Percentiles rank a stretch among this genome's conserved stretches.
phyloP scores from a whole-genome alignment of 2,888 invertebrate species.

The Acanthosepion lycidas region DNA sequence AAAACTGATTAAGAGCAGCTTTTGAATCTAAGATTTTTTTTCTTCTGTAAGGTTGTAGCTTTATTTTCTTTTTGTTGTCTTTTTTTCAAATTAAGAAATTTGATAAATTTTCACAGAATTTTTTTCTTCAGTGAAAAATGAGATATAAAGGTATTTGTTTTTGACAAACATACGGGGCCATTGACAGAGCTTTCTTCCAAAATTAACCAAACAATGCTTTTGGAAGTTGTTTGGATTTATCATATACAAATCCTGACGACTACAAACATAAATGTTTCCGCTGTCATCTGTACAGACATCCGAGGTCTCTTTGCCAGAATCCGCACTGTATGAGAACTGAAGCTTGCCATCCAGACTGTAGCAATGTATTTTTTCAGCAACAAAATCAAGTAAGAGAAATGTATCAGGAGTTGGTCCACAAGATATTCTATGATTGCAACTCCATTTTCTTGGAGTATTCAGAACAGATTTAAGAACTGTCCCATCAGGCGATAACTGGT shows the following conservation, averaged over 20 bases:
- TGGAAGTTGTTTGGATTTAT: neutral
- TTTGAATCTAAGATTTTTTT: no score
- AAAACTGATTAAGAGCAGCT: no score
- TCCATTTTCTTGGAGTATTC: neutral
- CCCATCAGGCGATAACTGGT: neutral
- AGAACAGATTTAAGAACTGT: neutral
- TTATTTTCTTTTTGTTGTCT: no score
- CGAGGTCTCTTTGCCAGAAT: neutral
- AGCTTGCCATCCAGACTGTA: neutral
- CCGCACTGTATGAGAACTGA: neutral
- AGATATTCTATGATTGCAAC: neutral
- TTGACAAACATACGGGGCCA: neutral
- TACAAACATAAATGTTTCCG: neutral
- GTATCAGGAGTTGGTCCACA: neutral
- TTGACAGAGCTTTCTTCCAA: neutral
- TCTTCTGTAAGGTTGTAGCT: no score
- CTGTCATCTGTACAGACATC: neutral
- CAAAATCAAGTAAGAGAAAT: neutral
- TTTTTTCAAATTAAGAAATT: neutral
- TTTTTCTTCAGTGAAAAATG: neutral
- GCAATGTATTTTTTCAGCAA: neutral
- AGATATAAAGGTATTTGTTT: neutral
- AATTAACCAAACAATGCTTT: neutral
- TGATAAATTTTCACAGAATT: neutral
- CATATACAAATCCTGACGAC: neutral